phyloP scores from a whole-genome alignment of 2,113 vertebrate species.

The Oenanthe melanoleuca region DNA sequence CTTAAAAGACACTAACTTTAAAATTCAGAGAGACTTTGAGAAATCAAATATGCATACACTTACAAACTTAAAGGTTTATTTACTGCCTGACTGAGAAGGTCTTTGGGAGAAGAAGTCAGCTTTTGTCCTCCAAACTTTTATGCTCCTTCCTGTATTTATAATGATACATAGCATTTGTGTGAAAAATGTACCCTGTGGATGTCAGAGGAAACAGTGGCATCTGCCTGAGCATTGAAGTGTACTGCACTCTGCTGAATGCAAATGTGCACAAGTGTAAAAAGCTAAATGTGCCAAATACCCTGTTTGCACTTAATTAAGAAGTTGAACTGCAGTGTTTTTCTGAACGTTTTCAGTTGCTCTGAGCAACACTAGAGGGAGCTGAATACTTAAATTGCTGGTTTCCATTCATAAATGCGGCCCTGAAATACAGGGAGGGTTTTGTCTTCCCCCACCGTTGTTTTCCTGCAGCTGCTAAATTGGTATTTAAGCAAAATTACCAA shows the following conservation, averaged over 20 bases:
- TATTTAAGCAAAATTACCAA: not conserved
- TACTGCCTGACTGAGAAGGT: not conserved
- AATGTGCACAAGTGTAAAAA: not conserved
- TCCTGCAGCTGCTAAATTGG: not conserved
- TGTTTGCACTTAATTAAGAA: not conserved
- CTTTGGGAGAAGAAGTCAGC: not conserved
- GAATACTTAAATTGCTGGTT: not conserved
- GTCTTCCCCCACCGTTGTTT: not conserved
- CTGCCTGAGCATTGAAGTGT: not conserved
- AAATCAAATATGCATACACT: not conserved
- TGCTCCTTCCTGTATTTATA: not conserved
- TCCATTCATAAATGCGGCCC: not conserved
- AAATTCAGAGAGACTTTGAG: not conserved
- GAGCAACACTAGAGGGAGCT: conserved; percentile 53
- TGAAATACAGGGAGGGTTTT: not conserved
- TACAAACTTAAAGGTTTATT: not conserved
- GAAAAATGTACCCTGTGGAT: not conserved
- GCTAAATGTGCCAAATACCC: not conserved
- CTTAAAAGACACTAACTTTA: not conserved
- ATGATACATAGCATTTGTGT: not conserved
- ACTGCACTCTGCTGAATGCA: not conserved
- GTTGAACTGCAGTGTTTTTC: not conserved
- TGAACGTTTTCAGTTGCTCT: not conserved
- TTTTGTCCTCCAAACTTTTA: not conserved
- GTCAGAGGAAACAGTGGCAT: not conserved